Evolutionary conservation across 2,797 vertebrate species (phyloP).

Genomic region (Molossus alvarezi): DNA sequence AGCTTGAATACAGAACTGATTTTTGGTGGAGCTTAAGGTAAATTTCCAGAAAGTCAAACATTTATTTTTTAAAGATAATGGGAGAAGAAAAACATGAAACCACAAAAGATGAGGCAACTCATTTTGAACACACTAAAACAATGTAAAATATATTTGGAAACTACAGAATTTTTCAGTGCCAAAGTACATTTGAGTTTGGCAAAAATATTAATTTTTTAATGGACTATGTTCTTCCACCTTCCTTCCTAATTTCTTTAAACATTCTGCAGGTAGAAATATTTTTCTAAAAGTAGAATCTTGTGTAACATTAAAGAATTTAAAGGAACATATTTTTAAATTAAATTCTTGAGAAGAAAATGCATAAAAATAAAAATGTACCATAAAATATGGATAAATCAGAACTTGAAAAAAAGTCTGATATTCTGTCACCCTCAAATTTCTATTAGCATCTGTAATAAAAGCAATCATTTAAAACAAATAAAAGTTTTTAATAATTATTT

Average conservation of each 20-base stretch:
- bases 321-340: not conserved
- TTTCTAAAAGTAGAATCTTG: slow-evolving; percentile 56
- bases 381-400: slow-evolving; percentile 21
- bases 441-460: slow-evolving; percentile 33
- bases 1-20: not conserved
- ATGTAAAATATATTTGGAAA: not conserved
- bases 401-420: slow-evolving; percentile 15
- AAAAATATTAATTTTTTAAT: not conserved
- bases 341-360: slow-evolving; percentile 23
- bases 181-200: slow-evolving; percentile 26
- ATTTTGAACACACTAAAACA: not conserved
- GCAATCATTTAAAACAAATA: not conserved
- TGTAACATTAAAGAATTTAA: slow-evolving; percentile 46
- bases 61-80: not conserved
- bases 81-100: not conserved
- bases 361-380: not conserved
- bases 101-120: not conserved
- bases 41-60: slow-evolving; percentile 2
- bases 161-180: not conserved
- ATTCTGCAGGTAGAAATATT: not conserved
- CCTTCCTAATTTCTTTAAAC: slow-evolving; percentile 23
- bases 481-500: slow-evolving; percentile 15
- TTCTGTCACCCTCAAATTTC: not conserved
- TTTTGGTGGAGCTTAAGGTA: not conserved
- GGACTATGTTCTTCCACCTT: not conserved